These are phyloP conservation scores for Sesamia inferens DNA, from an alignment of 2,888 invertebrate species.

Conservation along the genomic window DNA sequence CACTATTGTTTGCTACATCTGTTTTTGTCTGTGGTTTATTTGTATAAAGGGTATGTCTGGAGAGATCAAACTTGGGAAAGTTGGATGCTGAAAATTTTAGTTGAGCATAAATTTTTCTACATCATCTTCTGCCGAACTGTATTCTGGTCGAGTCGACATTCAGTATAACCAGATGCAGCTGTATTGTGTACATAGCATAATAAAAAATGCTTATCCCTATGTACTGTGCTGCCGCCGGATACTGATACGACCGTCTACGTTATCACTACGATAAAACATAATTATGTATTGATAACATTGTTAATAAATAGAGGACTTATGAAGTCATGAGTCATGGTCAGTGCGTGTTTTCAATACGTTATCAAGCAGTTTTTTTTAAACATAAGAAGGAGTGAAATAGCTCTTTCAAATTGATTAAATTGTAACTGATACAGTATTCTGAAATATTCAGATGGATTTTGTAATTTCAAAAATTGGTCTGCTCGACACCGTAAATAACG, in stretches of 20 bases:
- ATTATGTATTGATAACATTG: conserved; percentile 4
- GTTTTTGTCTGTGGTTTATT: not conserved
- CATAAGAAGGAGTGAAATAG: too few species aligned
- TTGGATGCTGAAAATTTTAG: not conserved
- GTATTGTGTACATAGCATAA: not conserved
- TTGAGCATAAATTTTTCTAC: not conserved
- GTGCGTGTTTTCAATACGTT: too few species aligned
- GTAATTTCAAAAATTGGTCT: too few species aligned
- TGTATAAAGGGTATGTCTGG: not conserved
- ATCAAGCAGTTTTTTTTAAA: too few species aligned
- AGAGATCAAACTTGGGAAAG: not conserved
- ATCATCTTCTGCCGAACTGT: too few species aligned
- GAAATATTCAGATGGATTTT: too few species aligned
- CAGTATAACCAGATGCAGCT: not conserved
- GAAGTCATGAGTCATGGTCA: not conserved
- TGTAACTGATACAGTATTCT: too few species aligned
- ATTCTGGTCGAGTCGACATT: too few species aligned
- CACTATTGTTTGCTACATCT: not conserved
- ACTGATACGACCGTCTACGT: conserved; percentile 33
- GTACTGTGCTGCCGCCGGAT: conserved; percentile 23
- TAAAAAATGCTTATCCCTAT: not conserved
- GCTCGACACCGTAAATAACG: too few species aligned
- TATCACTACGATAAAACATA: conserved; percentile 43
- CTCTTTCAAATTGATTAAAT: too few species aligned
- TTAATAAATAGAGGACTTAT: conserved; percentile 6